A percentile compares a stretch with the other conserved stretches of the same genome.
Evolutionary conservation across 2,797 vertebrate species (phyloP).

Genomic region (Argentina silus): DNA sequence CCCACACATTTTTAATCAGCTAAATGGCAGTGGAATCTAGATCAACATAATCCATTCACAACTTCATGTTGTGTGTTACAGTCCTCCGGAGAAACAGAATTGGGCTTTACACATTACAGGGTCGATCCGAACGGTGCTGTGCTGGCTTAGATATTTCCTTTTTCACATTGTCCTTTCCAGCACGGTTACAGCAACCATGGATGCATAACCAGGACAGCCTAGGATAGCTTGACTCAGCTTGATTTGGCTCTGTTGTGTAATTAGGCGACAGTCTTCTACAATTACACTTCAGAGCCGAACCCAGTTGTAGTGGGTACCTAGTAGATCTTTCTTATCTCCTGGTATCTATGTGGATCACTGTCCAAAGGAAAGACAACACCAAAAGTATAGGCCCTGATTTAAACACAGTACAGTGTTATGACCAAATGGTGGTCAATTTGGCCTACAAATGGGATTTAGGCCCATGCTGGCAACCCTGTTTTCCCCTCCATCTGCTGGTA

Average conservation of each 20-base stretch:
- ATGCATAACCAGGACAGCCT: too few relatives aligned
- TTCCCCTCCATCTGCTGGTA: conserved; percentile 79
- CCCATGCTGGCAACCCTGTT: conserved; percentile 73
- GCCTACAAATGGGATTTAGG: conserved; percentile 73
- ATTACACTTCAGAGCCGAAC: too few relatives aligned
- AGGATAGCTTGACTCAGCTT: too few relatives aligned
- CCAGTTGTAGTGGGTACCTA: too few relatives aligned
- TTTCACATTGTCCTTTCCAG: too few relatives aligned
- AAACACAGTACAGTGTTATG: conserved; percentile 62
- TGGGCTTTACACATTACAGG: not conserved
- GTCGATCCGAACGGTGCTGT: too few relatives aligned
- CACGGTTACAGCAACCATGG: too few relatives aligned
- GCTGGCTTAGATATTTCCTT: too few relatives aligned
- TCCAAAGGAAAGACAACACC: conserved; percentile 29
- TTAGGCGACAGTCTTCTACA: too few relatives aligned
- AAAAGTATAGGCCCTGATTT: conserved; percentile 59
- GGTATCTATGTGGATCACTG: not conserved
- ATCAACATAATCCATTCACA: conserved; percentile 53
- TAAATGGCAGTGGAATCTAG: conserved; percentile 33
- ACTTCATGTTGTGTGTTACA: conserved; percentile 14
- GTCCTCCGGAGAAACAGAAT: not conserved
- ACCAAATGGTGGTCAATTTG: conserved; percentile 66
- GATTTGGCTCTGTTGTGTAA: too few relatives aligned
- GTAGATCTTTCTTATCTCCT: not conserved
- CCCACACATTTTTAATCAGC: too few relatives aligned